A percentile compares a stretch with the other conserved stretches of the same genome.
Evolutionary conservation across 1,140 invertebrate genomes (phyloP).

Genomic region (Hylaeus volcanicus): DNA sequence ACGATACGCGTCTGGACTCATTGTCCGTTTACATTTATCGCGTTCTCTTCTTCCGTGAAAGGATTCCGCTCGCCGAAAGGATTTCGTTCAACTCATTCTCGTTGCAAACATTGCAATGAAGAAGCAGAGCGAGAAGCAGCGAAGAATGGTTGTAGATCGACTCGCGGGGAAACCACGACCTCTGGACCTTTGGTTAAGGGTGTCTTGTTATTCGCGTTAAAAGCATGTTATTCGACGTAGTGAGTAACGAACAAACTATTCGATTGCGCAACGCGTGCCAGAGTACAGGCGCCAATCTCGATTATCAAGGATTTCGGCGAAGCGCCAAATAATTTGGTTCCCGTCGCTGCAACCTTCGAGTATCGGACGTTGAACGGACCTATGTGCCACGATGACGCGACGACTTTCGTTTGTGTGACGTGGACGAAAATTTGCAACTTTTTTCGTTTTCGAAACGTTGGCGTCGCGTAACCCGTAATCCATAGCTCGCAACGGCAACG

Average conservation of each 20-base stretch:
- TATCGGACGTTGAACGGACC: constrained; percentile 22
- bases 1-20: not conserved
- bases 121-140: not conserved
- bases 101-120: not conserved
- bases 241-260: constrained; percentile 65
- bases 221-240: constrained; percentile 21
- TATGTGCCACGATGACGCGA: constrained; percentile 8
- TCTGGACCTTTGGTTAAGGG: not conserved
- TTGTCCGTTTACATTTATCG: constrained; percentile 4
- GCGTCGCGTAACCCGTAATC: too few relatives aligned
- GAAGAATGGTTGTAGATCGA: not conserved
- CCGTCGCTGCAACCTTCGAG: constrained; percentile 45
- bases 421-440: not conserved
- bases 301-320: constrained; percentile 64
- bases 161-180: not conserved
- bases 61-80: not conserved
- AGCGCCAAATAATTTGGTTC: constrained; percentile 62
- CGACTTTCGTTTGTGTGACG: constrained; percentile 18
- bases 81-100: not conserved
- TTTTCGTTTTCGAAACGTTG: too few relatives aligned
- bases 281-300: constrained; percentile 38
- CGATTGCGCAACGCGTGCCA: constrained; percentile 54
- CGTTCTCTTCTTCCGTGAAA: constrained; percentile 6
- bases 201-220: not conserved
- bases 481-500: too few relatives aligned